phyloP scores from a whole-genome alignment of 2,888 invertebrate species.

The Leucania comma region DNA sequence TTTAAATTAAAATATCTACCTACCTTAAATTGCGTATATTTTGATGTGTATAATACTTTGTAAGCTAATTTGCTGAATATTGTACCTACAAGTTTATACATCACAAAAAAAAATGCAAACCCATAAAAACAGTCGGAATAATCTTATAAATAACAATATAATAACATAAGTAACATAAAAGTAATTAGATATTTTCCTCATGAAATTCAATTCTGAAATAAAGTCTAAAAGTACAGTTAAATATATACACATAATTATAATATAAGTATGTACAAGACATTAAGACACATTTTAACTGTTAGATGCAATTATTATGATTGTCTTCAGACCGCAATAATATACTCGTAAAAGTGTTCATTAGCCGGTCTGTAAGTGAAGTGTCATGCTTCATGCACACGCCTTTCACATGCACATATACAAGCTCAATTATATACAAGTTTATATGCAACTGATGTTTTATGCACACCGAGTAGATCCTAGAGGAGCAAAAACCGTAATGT shows the following conservation, averaged over 20 bases:
- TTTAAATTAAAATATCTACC: conserved; percentile 22
- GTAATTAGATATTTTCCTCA: too few relatives aligned
- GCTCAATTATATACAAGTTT: conserved; percentile 29
- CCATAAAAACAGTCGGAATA: too few relatives aligned
- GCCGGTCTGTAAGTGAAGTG: conserved; percentile 27
- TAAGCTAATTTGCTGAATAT: too few relatives aligned
- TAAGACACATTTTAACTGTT: conserved; percentile 6
- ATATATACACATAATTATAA: conserved; percentile 32
- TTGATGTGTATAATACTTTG: too few relatives aligned
- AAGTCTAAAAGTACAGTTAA: neutral
- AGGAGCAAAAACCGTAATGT: neutral
- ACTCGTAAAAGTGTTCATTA: conserved; percentile 10
- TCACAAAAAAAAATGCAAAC: too few relatives aligned
- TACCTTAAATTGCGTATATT: conserved; percentile 37
- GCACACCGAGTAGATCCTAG: neutral
- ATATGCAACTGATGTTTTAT: conserved; percentile 12
- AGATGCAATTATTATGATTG: conserved; percentile 24
- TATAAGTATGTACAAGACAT: conserved; percentile 23
- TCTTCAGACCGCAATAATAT: conserved; percentile 27
- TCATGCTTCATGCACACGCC: conserved; percentile 58
- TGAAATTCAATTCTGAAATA: neutral
- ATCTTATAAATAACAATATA: too few relatives aligned
- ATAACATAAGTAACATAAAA: too few relatives aligned
- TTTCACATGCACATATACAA: conserved; percentile 49
- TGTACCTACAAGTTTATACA: too few relatives aligned